Base-by-base conservation (phyloP, 2,888 invertebrate genomes). In the Acanthopleura granulata region DNA sequence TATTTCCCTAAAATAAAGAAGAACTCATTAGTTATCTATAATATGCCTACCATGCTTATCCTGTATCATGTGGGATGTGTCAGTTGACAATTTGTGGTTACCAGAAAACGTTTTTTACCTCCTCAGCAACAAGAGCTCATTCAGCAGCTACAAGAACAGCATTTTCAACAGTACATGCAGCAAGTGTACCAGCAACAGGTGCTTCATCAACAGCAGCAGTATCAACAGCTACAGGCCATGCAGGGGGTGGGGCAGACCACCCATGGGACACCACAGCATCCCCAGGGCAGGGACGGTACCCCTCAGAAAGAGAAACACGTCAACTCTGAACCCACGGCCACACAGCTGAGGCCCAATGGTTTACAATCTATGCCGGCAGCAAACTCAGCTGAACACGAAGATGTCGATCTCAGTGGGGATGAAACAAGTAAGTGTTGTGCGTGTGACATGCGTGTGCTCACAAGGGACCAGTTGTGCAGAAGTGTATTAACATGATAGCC, bases 91-190 rank as follows among this genome's bases (percentile, higher is more conserved):
- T n/a, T n/a, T n/a, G n/a, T n/a, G n/a, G n/a, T n/a, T n/a, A n/a
- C n/a, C n/a, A n/a, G n/a, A n/a, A n/a, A n/a, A n/a, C n/a, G n/a
- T n/a, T n/a, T 40, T 40, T 40, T 9, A 40, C 9, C 40, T 76
- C 75, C 61, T 74, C 94, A 98, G 92, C 99, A 99, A 93, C 97
- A 96, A 0, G 93, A 96, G 62, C 92, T 99, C 40, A 96, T 99
- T 76, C 93, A 95, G 75, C 98, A 99, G 89, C 92, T 99, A 70
- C 99, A 99, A 91, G 98, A 98, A 85, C 98, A 99, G 88, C 99
- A 99, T 91, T 99, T 98, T 90, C 97, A 98, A 89, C 98, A 99
- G 88, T 99, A 99, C 90, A 97, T 99, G 94, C 96, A 98, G 86
- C 99, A 99, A 90, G 92, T 98, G 61, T 94, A 93, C 80, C 89